Evolutionary conservation across 1,140 invertebrate genomes (phyloP), one percentile per base, ranked within the genome.

Genomic region (Carposina sasakii): DNA sequence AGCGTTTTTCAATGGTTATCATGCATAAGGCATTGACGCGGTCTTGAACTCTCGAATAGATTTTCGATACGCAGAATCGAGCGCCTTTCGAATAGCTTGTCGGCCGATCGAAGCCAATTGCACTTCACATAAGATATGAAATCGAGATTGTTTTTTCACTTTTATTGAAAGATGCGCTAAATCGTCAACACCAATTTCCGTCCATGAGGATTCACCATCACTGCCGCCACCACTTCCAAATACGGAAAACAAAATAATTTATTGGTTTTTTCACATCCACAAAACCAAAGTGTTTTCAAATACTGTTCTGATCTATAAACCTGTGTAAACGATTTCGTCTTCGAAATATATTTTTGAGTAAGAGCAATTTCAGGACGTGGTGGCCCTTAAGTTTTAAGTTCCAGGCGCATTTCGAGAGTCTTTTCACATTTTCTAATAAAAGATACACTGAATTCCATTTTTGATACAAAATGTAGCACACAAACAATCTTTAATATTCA

Each of bases 181-280:
- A 22, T 49, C 47, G 16, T 41, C 19, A 31, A 49, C 37, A 31
- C 24, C 37, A 3, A 34, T 48, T 39, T 47, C 33, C 9, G 43
- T 48, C 51, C 51, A 53, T 20, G 50, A 22, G 36, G 50, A 47
- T 24, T 46, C 50, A 39, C 50, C 50, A 26, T 33, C 43, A 24
- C 46, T 24, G 15, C 43, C 31, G 20, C 34, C 43, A 39, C n/a
- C n/a, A 48, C 37, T 10, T 39, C 15, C 12, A 52, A 20, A 46
- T 31, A 39, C 24, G 42, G 39, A 48, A 53, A 53, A 48, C 51
- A 53, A 53, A 48, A 53, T 21, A 53, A 26, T 48, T 46, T 39
- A 16, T 53, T 48, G 16, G 13, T 54, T 49, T 48, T 26, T 23
- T 42, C 46, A 54, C 46, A 48, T 19, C 37, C 52, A 42, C 45